Percentiles rank a stretch among this genome's conserved stretches.
Evolutionary conservation across 2,113 vertebrate genomes (phyloP).

Genomic region (Pluvianellus socialis): DNA sequence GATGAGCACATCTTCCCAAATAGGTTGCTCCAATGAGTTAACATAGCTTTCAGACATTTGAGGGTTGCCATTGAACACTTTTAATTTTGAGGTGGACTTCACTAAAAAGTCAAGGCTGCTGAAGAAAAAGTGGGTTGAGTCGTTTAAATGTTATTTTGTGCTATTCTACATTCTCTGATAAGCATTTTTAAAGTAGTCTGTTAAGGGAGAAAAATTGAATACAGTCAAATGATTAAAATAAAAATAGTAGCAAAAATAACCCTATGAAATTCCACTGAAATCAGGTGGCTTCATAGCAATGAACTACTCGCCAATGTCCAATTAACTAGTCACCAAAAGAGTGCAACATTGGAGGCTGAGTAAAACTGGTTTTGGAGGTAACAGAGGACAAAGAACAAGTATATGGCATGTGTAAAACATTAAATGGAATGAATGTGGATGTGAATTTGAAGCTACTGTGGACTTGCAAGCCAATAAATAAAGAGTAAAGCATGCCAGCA

Average conservation of each 20-base stretch:
- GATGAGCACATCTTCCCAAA: slow-evolving; percentile 19
- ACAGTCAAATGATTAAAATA: background rate
- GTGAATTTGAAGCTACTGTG: background rate
- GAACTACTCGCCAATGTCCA: background rate
- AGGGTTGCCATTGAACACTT: background rate
- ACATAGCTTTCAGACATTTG: background rate
- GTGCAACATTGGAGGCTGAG: fast-evolving
- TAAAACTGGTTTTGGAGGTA: background rate
- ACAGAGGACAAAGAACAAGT: background rate
- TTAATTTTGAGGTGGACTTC: background rate
- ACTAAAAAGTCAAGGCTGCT: background rate
- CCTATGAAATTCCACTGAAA: background rate
- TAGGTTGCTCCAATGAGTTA: background rate
- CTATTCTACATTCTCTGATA: background rate
- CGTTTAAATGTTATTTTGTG: background rate
- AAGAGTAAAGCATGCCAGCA: background rate
- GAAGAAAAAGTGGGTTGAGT: background rate
- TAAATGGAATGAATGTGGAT: background rate
- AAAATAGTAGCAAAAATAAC: background rate
- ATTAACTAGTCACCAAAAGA: background rate
- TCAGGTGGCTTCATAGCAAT: background rate
- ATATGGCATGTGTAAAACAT: background rate
- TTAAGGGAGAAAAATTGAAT: background rate
- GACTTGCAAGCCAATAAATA: background rate
- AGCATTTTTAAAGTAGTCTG: background rate